Conservation (phyloP, 2,113 vertebrate species). For the Cololabis saira region DNA sequence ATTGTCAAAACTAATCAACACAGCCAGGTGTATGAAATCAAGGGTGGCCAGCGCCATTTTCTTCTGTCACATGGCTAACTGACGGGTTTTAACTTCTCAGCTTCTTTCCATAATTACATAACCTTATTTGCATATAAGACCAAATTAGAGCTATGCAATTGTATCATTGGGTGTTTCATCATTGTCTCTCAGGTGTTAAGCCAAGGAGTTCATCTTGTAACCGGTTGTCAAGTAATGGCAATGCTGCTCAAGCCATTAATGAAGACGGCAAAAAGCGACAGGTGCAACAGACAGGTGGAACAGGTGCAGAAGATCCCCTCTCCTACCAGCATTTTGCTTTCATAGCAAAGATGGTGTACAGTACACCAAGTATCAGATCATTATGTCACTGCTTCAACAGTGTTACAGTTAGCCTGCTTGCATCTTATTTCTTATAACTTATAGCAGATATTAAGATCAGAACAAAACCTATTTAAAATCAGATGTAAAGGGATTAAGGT, state of each 20-base stretch:
- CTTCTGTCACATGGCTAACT: slow-evolving; percentile 2
- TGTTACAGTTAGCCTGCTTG: neutral
- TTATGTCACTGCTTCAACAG: slow-evolving; percentile 4
- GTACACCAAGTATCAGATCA: slow-evolving; percentile 4
- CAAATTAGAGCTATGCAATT: slow-evolving; percentile 20
- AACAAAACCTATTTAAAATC: neutral
- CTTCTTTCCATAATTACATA: slow-evolving; percentile 11
- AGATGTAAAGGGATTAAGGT: neutral
- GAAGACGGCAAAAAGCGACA: slow-evolving; percentile 83
- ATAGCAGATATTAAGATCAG: neutral
- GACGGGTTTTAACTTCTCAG: slow-evolving; percentile 18
- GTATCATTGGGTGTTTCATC: slow-evolving; percentile 69
- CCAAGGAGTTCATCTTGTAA: slow-evolving; percentile 90
- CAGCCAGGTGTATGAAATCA: slow-evolving; percentile 14
- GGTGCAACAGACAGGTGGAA: slow-evolving; percentile 89
- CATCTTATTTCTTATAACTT: neutral
- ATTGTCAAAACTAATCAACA: neutral
- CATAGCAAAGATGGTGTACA: slow-evolving; percentile 4
- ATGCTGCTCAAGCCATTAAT: slow-evolving; percentile 83
- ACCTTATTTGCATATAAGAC: neutral
- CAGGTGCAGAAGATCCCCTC: slow-evolving; percentile 82
- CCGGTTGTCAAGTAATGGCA: slow-evolving; percentile 89
- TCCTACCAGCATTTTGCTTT: slow-evolving; percentile 19
- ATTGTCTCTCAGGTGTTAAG: slow-evolving; percentile 86
- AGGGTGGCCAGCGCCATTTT: slow-evolving; percentile 7